These are phyloP conservation scores for Yponomeuta cagnagella DNA, from an alignment of 2,888 invertebrate genomes.

Conservation along the genomic window DNA sequence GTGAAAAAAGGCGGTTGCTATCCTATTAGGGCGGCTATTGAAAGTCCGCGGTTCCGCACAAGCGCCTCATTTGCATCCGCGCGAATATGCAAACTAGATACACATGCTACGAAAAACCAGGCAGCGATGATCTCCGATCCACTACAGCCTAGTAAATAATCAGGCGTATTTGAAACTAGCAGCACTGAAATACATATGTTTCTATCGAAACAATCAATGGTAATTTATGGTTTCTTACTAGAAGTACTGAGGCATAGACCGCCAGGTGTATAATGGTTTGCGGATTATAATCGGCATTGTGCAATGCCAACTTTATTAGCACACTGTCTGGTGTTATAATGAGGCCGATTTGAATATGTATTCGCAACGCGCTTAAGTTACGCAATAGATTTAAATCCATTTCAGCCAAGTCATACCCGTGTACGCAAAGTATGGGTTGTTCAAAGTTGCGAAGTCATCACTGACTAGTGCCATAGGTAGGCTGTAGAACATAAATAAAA, in stretches of 20 bases:
- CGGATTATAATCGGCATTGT: slow-evolving; percentile 13
- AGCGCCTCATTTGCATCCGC: slow-evolving; percentile 14
- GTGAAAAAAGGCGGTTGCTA: slow-evolving; percentile 6
- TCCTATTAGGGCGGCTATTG: slow-evolving; percentile 13
- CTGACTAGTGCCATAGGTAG: background rate
- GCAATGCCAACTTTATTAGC: slow-evolving; percentile 16
- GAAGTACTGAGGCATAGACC: background rate
- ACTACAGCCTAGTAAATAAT: background rate
- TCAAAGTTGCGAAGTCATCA: background rate
- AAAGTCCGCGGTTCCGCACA: slow-evolving; percentile 15
- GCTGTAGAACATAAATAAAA: background rate
- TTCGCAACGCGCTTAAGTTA: slow-evolving; percentile 4
- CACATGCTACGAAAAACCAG: slow-evolving; percentile 1
- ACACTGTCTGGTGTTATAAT: slow-evolving; percentile 18
- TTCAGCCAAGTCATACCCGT: background rate
- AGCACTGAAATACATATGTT: background rate
- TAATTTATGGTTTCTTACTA: background rate
- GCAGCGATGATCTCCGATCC: background rate
- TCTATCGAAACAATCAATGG: background rate
- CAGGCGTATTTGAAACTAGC: background rate
- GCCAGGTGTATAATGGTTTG: background rate
- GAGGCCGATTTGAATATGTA: slow-evolving; percentile 16
- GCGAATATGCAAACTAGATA: slow-evolving; percentile 13
- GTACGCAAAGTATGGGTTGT: background rate
- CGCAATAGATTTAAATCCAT: slow-evolving; percentile 3